Conservation (phyloP, 2,888 invertebrate genomes). For the Troglohyphantes excavatus region DNA sequence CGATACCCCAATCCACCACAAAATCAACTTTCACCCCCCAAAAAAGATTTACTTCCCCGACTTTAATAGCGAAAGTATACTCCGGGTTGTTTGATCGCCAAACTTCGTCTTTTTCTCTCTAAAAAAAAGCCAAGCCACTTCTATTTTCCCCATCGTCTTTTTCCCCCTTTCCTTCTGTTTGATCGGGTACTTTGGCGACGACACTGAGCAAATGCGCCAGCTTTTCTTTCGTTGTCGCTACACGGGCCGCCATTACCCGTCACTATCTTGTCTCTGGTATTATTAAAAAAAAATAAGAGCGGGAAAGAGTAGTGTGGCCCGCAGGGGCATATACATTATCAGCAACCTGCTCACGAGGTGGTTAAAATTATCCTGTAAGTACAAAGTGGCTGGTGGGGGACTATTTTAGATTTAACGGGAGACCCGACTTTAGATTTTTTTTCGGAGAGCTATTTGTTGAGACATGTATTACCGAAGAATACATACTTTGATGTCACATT, state of each 20-base stretch:
- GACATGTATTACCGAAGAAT: not conserved
- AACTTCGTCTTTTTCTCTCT: conserved; percentile 11
- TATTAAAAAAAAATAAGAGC: conserved; percentile 30
- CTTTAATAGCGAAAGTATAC: conserved; percentile 46
- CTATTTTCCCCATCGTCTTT: conserved; percentile 9
- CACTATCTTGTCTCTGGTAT: conserved; percentile 45
- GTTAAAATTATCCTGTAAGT: conserved; percentile 52
- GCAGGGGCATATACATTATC: conserved; percentile 38
- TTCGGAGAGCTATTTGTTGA: not conserved
- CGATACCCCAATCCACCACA: not conserved
- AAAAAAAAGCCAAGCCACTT: not conserved
- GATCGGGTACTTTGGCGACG: conserved; percentile 44
- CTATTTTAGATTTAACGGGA: not conserved
- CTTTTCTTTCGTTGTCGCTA: conserved; percentile 3
- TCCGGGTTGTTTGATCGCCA: conserved; percentile 23
- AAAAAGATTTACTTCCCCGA: conserved; percentile 14
- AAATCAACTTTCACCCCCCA: conserved; percentile 26
- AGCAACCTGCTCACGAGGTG: conserved; percentile 35
- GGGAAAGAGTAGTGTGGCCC: not conserved
- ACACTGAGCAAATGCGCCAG: conserved; percentile 16
- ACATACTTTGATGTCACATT: not conserved
- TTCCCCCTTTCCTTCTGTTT: conserved; percentile 20
- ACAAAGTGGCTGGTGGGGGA: conserved; percentile 35
- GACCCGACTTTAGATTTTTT: not conserved
- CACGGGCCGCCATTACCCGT: conserved; percentile 15